Conservation (phyloP, 2,888 invertebrate genomes). For the Apamea sordens region DNA sequence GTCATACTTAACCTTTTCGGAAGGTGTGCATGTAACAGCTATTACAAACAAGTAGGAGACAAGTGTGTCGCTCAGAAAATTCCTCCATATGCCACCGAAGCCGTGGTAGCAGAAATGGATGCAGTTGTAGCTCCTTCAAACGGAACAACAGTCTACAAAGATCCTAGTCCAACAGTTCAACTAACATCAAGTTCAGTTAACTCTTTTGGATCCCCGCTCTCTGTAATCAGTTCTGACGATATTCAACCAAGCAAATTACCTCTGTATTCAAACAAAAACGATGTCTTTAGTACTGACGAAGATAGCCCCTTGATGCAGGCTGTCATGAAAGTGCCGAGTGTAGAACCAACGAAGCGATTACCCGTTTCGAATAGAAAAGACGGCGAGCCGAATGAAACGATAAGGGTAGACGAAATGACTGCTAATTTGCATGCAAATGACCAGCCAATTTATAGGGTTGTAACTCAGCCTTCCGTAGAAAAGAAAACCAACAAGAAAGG, state of each 20-base stretch:
- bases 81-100: conserved; percentile 80
- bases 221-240: conserved; percentile 74
- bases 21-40: conserved; percentile 94
- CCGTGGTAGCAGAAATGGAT: conserved; percentile 84
- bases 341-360: conserved; percentile 80
- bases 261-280: conserved; percentile 81
- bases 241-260: conserved; percentile 82
- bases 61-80: conserved; percentile 89
- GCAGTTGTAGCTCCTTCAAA: conserved; percentile 70
- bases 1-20: conserved; percentile 97
- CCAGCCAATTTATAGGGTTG: conserved; percentile 87
- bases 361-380: conserved; percentile 84
- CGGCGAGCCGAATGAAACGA: conserved; percentile 83
- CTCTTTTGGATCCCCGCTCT: conserved; percentile 70
- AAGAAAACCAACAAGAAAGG: conserved; percentile 85
- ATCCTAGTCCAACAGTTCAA: conserved; percentile 74
- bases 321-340: conserved; percentile 83
- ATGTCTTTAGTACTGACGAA: conserved; percentile 83
- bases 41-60: conserved; percentile 92
- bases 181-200: conserved; percentile 64
- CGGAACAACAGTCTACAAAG: conserved; percentile 60
- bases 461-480: conserved; percentile 85
- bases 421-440: conserved; percentile 87
- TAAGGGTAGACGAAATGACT: conserved; percentile 85
- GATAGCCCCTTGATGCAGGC: conserved; percentile 86